These are phyloP conservation scores for Tyria jacobaeae DNA, from an alignment of 2,888 invertebrate genomes.

Conservation along the genomic window DNA sequence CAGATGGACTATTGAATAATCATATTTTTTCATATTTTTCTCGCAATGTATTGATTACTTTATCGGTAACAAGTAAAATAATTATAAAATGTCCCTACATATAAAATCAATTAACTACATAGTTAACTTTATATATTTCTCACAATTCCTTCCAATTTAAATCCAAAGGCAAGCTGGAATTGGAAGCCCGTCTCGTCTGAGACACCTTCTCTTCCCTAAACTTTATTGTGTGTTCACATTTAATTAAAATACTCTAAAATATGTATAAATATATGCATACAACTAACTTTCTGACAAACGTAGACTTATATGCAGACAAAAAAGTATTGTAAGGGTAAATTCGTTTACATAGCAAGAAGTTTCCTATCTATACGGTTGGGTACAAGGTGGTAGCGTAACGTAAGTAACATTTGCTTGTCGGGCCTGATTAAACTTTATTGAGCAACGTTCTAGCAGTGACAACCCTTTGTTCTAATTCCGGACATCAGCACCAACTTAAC, in stretches of 20 bases:
- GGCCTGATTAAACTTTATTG: conserved; percentile 76
- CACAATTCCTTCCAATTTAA: too few species aligned
- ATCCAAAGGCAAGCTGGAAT: too few species aligned
- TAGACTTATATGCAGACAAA: background rate
- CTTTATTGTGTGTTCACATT: too few species aligned
- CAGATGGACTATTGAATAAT: too few species aligned
- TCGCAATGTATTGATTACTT: too few species aligned
- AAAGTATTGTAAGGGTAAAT: background rate
- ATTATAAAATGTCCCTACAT: too few species aligned
- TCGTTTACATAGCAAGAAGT: conserved; percentile 1
- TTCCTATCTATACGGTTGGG: background rate
- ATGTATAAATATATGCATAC: background rate
- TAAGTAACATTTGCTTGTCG: conserved; percentile 64
- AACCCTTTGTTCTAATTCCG: conserved; percentile 77
- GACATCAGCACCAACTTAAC: conserved; percentile 54
- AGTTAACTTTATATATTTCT: too few species aligned
- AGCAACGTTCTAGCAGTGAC: conserved; percentile 69
- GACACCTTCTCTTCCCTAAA: background rate
- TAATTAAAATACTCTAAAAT: background rate
- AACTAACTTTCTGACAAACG: background rate
- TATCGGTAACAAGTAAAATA: too few species aligned
- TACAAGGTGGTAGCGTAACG: conserved; percentile 33
- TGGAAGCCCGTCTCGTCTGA: too few species aligned
- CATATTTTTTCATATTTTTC: too few species aligned
- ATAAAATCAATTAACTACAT: too few species aligned